Percentiles rank a stretch among this genome's conserved stretches.
These are phyloP conservation scores for Prenolepis imparis DNA, from an alignment of 2,888 invertebrate species.

Conservation along the genomic window DNA sequence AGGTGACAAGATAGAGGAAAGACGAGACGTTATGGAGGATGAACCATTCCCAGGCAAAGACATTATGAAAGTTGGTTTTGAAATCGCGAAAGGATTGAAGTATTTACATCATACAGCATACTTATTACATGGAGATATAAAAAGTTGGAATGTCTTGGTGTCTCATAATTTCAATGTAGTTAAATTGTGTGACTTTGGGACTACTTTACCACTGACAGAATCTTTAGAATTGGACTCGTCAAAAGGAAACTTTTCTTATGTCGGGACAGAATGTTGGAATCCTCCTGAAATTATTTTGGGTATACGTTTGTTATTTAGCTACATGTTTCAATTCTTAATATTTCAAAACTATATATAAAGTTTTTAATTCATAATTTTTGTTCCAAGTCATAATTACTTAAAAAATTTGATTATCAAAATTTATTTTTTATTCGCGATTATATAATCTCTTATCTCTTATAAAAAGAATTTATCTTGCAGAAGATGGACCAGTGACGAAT, in stretches of 20 bases:
- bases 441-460: background rate
- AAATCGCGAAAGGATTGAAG: constrained; percentile 91
- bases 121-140: constrained; percentile 94
- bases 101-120: constrained; percentile 92
- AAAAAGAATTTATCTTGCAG: constrained; percentile 67
- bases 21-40: constrained; percentile 85
- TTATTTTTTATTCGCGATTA: background rate
- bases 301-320: constrained; percentile 60
- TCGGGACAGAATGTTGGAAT: constrained; percentile 93
- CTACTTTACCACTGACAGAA: constrained; percentile 90
- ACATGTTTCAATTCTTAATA: background rate
- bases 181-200: constrained; percentile 95
- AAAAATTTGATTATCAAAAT: background rate
- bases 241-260: constrained; percentile 88
- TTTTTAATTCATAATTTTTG: background rate
- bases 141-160: constrained; percentile 93
- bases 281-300: constrained; percentile 92
- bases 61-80: constrained; percentile 90
- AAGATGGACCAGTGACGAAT: constrained; percentile 88
- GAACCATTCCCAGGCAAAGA: constrained; percentile 89
- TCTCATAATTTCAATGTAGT: constrained; percentile 92
- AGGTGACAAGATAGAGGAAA: constrained; percentile 91
- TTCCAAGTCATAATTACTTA: background rate
- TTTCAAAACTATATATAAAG: background rate
- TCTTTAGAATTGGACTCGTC: constrained; percentile 88